Evolutionary conservation across 2,797 vertebrate genomes (phyloP).

Genomic region (Melanotaenia boesemani): DNA sequence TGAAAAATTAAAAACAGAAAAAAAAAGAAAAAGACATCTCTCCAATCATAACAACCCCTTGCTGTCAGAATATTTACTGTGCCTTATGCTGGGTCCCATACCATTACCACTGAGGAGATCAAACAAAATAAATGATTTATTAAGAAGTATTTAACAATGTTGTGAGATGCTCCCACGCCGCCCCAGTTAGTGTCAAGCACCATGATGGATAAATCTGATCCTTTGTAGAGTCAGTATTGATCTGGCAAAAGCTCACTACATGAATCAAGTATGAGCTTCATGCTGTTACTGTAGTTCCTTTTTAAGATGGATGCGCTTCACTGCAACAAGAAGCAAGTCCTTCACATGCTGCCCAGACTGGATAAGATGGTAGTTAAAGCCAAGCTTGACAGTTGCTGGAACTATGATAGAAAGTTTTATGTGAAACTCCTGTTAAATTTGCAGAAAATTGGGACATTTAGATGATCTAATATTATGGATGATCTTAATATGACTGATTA

Average conservation of each 20-base stretch:
- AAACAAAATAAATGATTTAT: constrained; percentile 16
- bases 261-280: constrained; percentile 75
- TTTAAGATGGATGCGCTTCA: constrained; percentile 52
- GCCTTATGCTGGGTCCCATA: constrained; percentile 13
- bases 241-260: constrained; percentile 74
- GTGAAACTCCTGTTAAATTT: background rate
- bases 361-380: constrained; percentile 51
- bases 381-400: constrained; percentile 25
- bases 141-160: constrained; percentile 20
- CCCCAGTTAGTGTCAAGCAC: constrained; percentile 67
- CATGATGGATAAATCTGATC: constrained; percentile 78
- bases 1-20: background rate
- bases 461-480: background rate
- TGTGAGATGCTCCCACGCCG: constrained; percentile 34
- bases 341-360: constrained; percentile 32
- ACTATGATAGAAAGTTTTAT: background rate
- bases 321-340: constrained; percentile 33
- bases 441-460: background rate
- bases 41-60: constrained; percentile 41
- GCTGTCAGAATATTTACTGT: constrained; percentile 31
- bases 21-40: constrained; percentile 36
- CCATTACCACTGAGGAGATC: constrained; percentile 24
- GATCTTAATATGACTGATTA: background rate
- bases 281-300: constrained; percentile 42
- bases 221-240: constrained; percentile 81